Evolutionary conservation across 2,888 invertebrate genomes (phyloP), one percentile per base, ranked within the genome.

Genomic region (Sylvicola fuscatus): DNA sequence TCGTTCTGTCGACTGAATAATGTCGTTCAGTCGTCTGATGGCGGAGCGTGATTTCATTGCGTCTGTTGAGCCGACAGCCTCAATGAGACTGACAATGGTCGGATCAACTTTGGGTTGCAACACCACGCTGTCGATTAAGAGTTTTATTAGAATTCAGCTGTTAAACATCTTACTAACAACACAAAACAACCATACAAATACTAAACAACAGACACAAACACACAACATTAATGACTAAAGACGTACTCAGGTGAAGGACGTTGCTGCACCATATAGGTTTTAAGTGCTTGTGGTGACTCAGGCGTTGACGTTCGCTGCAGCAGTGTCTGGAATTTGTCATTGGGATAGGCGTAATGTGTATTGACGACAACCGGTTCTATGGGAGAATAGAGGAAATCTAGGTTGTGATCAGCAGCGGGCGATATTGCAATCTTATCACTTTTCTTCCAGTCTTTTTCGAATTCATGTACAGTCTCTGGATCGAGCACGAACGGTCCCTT

Each of bases 401-500:
- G 49, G 41, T 60, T 57, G 6, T 56, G 43, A 42, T 52, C 34
- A 40, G 54, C 39, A 49, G 44, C 32, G 48, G 60, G 14, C 54
- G 61, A 44, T 49, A 58, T 28, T 48, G 61, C 36, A 60, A 68
- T 54, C 43, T 58, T 53, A 45, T 58, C 56, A 36, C 52, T 53
- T 32, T 54, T 52, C 15, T 52, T 46, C 56, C 57, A 59, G 41
- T 51, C 53, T 36, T 51, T 57, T 51, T 83, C 83, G 34, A 83
- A 64, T 44, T 69, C 68, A 21, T 71, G 70, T 44, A 83, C 66
- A 40, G 80, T 62, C 38, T 72, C 68, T 13, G 73, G 69, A 53
- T 87, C 84, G 33, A 89, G 61, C 1, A 76, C 71, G 55, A 81
- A 87, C 15, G 82, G 81, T 14, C 84, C 84, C 1, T 69, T 54